Evolutionary conservation across 2,888 invertebrate genomes (phyloP).

Genomic region (Scaptomyza tumidula): DNA sequence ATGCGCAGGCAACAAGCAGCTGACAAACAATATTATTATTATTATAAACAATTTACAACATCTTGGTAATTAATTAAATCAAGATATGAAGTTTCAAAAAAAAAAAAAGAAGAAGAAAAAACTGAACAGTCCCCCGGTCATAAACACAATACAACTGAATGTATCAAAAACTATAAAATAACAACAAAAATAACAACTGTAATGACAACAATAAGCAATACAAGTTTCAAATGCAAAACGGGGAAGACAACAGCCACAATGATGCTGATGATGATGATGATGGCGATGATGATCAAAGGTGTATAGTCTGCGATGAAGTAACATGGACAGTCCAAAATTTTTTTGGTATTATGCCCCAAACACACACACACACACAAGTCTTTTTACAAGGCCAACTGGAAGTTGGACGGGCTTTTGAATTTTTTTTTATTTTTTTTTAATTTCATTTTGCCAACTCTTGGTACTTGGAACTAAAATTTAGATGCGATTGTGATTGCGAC

Average conservation of each 20-base stretch:
- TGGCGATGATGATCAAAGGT: slow-evolving; percentile 58
- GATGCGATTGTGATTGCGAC: slow-evolving; percentile 19
- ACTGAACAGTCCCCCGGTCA: slow-evolving; percentile 9
- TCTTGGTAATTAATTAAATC: slow-evolving; percentile 69
- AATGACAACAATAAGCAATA: slow-evolving; percentile 19
- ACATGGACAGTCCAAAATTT: slow-evolving; percentile 64
- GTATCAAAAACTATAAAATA: slow-evolving; percentile 13
- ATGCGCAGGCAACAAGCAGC: slow-evolving; percentile 31
- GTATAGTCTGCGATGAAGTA: slow-evolving; percentile 67
- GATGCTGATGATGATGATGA: not conserved
- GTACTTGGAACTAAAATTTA: slow-evolving; percentile 3
- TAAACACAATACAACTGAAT: slow-evolving; percentile 6
- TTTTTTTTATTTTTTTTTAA: not conserved
- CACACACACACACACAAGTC: slow-evolving; percentile 16
- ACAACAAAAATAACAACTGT: not conserved
- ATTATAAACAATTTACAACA: slow-evolving; percentile 70
- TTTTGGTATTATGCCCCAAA: slow-evolving; percentile 9
- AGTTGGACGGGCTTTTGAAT: slow-evolving; percentile 44
- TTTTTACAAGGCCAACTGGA: slow-evolving; percentile 65
- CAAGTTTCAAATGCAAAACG: slow-evolving; percentile 65
- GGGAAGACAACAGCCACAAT: slow-evolving; percentile 33
- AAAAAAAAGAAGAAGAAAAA: slow-evolving; percentile 8
- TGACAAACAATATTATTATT: slow-evolving; percentile 42
- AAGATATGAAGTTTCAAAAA: slow-evolving; percentile 26
- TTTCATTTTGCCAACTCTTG: slow-evolving; percentile 40